phyloP scores from a whole-genome alignment of 2,888 invertebrate species.

The Ectemnius continuus region DNA sequence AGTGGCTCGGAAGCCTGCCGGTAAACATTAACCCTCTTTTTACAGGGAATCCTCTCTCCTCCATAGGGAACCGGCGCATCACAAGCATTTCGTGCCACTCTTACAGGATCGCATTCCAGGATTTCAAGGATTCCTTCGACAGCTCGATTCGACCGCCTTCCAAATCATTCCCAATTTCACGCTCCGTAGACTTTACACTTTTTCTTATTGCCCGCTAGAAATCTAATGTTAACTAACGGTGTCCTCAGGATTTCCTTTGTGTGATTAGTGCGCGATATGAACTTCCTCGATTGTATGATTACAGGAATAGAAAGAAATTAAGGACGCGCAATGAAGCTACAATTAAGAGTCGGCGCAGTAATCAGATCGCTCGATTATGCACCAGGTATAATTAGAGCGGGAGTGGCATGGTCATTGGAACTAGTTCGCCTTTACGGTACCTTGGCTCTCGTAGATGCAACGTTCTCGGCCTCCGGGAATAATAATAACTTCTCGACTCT shows the following conservation, averaged over 20 bases:
- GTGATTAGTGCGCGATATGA: background rate
- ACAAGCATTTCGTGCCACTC: background rate
- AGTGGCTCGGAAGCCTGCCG: background rate
- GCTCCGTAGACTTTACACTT: background rate
- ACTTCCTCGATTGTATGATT: too few relatives aligned
- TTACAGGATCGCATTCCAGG: background rate
- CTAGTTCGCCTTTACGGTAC: too few relatives aligned
- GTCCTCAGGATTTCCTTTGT: background rate
- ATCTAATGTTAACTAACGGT: background rate
- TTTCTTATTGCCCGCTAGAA: too few relatives aligned
- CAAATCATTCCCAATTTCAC: background rate
- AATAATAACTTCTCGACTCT: too few relatives aligned
- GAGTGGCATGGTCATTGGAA: too few relatives aligned
- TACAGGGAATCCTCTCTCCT: background rate
- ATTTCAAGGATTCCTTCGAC: slow-evolving; percentile 5
- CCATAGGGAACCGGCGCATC: background rate
- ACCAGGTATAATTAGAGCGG: too few relatives aligned
- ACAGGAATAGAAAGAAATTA: too few relatives aligned
- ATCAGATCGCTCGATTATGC: too few relatives aligned
- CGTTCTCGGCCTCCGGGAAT: too few relatives aligned
- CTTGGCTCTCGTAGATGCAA: background rate
- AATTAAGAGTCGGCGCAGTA: too few relatives aligned
- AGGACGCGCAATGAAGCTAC: too few relatives aligned
- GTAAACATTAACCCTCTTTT: slow-evolving; percentile 4
- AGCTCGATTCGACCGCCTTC: background rate